A percentile compares a stretch with the other conserved stretches of the same genome.
Evolutionary conservation across 2,888 invertebrate genomes (phyloP).

Genomic region (Polyommatus icarus): DNA sequence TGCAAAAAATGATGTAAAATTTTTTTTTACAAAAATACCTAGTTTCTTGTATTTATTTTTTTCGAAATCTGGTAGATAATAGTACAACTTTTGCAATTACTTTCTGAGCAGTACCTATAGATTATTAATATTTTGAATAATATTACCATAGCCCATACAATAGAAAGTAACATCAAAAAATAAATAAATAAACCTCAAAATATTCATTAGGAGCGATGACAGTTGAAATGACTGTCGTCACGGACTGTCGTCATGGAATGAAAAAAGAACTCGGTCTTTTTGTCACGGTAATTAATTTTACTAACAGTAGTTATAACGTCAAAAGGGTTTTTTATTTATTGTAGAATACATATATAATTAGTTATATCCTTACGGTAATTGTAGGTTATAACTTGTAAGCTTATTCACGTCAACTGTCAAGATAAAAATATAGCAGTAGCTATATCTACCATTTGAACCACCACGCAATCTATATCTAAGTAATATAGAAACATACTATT

Average conservation of each 20-base stretch:
- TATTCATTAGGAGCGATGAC: conserved; percentile 52
- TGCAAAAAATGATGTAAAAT: too few relatives aligned
- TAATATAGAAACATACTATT: too few relatives aligned
- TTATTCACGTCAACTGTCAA: neutral
- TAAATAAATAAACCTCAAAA: conserved; percentile 52
- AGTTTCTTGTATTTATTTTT: too few relatives aligned
- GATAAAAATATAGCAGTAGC: too few relatives aligned
- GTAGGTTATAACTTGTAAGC: neutral
- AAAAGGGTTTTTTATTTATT: conserved; percentile 40
- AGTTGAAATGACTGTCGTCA: conserved; percentile 59
- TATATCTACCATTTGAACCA: too few relatives aligned
- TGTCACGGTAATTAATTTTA: neutral
- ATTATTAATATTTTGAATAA: neutral
- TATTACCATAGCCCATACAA: neutral
- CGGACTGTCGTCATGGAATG: conserved; percentile 62
- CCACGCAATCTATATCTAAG: too few relatives aligned
- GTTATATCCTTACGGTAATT: neutral
- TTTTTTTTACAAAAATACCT: too few relatives aligned
- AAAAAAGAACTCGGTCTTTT: conserved; percentile 36
- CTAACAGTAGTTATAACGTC: conserved; percentile 46
- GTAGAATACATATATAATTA: too few relatives aligned
- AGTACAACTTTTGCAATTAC: neutral
- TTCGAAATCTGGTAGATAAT: neutral
- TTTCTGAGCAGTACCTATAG: neutral
- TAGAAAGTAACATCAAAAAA: conserved; percentile 46